Conservation (phyloP, 2,888 invertebrate genomes). For the Himalopsyche kuldschensis region DNA sequence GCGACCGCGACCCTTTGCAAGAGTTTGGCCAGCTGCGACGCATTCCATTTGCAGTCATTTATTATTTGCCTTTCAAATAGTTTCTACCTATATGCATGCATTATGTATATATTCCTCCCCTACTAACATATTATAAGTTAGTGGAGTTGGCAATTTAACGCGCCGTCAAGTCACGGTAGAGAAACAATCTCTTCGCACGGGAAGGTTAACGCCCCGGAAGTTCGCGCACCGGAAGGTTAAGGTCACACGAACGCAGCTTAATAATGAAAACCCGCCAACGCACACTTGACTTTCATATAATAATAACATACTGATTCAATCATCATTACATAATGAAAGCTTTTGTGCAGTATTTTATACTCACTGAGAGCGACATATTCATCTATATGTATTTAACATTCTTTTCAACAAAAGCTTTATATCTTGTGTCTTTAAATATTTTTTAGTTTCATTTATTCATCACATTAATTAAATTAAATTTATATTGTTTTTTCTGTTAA, state of each 20-base stretch:
- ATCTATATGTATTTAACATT: too few relatives aligned
- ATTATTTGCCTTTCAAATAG: neutral
- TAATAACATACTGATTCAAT: too few relatives aligned
- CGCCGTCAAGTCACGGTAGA: neutral
- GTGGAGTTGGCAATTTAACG: constrained; percentile 16
- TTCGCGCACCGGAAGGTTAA: constrained; percentile 21
- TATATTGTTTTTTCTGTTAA: too few relatives aligned
- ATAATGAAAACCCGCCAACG: neutral
- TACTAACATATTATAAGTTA: neutral
- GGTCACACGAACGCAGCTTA: constrained; percentile 10
- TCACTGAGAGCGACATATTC: too few relatives aligned
- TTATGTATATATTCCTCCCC: too few relatives aligned
- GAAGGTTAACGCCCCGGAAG: constrained; percentile 19
- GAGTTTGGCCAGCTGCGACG: neutral
- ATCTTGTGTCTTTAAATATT: too few relatives aligned
- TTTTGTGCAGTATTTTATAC: too few relatives aligned
- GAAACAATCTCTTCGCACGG: constrained; percentile 10
- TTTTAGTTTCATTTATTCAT: too few relatives aligned
- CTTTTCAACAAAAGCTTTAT: too few relatives aligned
- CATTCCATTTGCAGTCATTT: neutral
- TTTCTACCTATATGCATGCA: too few relatives aligned
- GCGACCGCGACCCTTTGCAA: neutral
- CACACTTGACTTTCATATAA: neutral
- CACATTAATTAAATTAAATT: too few relatives aligned
- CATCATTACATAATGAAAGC: too few relatives aligned